phyloP scores from a whole-genome alignment of 2,888 invertebrate genomes.

The Sipunculus nudus region DNA sequence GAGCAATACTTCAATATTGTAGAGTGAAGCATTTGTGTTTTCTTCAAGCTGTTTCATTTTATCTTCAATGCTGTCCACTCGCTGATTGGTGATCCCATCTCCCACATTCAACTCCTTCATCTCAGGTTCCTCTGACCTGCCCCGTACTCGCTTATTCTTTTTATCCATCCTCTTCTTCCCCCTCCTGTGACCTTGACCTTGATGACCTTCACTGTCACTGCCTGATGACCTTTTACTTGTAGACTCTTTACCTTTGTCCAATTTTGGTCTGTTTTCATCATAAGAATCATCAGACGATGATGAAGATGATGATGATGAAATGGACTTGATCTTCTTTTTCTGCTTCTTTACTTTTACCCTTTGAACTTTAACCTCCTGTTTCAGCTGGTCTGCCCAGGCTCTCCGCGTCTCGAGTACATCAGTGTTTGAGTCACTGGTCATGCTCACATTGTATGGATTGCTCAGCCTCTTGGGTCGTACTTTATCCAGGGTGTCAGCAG shows the following conservation, averaged over 20 bases:
- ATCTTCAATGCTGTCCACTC: constrained; percentile 4
- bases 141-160: neutral
- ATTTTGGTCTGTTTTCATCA: neutral
- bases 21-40: constrained; percentile 21
- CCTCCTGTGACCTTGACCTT: neutral
- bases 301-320: too few relatives aligned
- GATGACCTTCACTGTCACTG: neutral
- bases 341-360: too few relatives aligned
- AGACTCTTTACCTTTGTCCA: neutral
- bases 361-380: too few relatives aligned
- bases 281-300: too few relatives aligned
- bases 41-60: constrained; percentile 17
- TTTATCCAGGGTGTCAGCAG: too few relatives aligned
- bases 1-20: constrained; percentile 31
- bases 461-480: too few relatives aligned
- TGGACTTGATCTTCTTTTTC: too few relatives aligned
- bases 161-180: neutral
- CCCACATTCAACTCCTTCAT: neutral
- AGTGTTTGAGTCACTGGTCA: too few relatives aligned
- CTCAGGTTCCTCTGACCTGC: neutral
- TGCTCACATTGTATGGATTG: too few relatives aligned
- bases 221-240: constrained; percentile 1
- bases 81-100: neutral
- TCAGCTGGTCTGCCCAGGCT: too few relatives aligned
- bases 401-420: too few relatives aligned